A percentile compares a stretch with the other conserved stretches of the same genome.
These are phyloP conservation scores for Thaumetopoea pityocampa DNA, from an alignment of 1,140 invertebrate species.

Conservation along the genomic window DNA sequence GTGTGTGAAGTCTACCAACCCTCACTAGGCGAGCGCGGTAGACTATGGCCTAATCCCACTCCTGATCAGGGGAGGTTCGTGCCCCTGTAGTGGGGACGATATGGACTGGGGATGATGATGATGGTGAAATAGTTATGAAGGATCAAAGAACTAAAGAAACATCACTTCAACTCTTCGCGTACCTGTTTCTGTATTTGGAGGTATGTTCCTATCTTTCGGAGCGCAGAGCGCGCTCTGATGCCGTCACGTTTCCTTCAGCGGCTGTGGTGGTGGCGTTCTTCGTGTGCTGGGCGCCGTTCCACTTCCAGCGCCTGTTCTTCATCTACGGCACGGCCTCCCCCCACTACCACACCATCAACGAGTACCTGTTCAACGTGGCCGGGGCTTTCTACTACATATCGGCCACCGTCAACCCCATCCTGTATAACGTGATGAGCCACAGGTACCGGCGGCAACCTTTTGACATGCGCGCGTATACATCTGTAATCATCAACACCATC, in stretches of 20 bases:
- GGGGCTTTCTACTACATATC: slow-evolving; percentile 93
- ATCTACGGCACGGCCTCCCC: slow-evolving; percentile 80
- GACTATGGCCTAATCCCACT: no score
- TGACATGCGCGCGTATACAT: background rate
- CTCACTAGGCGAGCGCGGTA: no score
- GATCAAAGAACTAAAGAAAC: no score
- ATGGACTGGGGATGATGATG: no score
- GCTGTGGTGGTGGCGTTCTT: slow-evolving; percentile 98
- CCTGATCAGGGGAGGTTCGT: no score
- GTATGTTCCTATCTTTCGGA: no score
- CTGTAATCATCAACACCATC: background rate
- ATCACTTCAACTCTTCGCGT: no score
- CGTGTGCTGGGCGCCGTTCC: slow-evolving; percentile 97
- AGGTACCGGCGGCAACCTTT: slow-evolving; percentile 38
- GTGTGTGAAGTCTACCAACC: no score
- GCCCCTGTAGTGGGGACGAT: no score
- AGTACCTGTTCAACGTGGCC: slow-evolving; percentile 86
- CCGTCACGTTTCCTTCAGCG: slow-evolving; percentile 84
- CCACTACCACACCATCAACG: slow-evolving; percentile 82
- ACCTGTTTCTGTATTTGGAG: no score
- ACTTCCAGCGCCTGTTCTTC: slow-evolving; percentile 90
- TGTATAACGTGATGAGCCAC: slow-evolving; percentile 94
- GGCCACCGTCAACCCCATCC: slow-evolving; percentile 90
- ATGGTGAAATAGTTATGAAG: no score
- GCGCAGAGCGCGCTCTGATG: no score